Base-by-base conservation (phyloP, 1,140 invertebrate genomes). In the Leptoteleia sp. region DNA sequence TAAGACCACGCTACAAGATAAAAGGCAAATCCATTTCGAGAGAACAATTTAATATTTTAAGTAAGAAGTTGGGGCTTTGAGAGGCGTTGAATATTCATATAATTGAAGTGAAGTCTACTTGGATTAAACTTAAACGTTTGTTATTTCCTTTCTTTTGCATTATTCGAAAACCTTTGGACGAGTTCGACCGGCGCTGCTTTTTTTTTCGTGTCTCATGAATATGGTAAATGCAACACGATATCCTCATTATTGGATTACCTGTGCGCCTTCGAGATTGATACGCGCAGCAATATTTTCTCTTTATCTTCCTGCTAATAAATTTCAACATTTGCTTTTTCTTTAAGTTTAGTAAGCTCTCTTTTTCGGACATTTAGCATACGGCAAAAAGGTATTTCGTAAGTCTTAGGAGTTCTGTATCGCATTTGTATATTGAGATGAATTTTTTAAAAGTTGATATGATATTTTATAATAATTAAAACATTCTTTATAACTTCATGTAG, bases 31-130 rank as follows among this genome's bases (percentile, higher is more conserved):
- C 50, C 29, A 65, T 72, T 72, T 2, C 45, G 25, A 35, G 67
- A 43, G 33, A 52, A 71, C 67, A 77, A 76, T 68, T 81, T 80
- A 57, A 64, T 70, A 78, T 78, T 61, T 72, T 67, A 59, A 59
- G 59, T 67, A 67, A 72, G 54, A 67, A 43, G 72, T 38, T 42
- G 31, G 35, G 19, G 72, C 52, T 80, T 59, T 50, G 70, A 43
- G 35, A 35, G 6, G 16, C 19, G 61, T 71, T 82, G 75, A 80
- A 80, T 82, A 82, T 82, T 82, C 77, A 82, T 80, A 52, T 43
- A 38, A 62, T 68, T 70, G 38, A 62, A 62, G 68, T 72, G 64
- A 67, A 76, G 76, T 82, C 65, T 57, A 81, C 80, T 77, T 65
- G 50, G 71, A 62, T 65, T 61, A 42, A 71, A 79, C 54, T 59